Evolutionary conservation across 2,113 vertebrate genomes (phyloP).

Genomic region (Geothlypis trichas): DNA sequence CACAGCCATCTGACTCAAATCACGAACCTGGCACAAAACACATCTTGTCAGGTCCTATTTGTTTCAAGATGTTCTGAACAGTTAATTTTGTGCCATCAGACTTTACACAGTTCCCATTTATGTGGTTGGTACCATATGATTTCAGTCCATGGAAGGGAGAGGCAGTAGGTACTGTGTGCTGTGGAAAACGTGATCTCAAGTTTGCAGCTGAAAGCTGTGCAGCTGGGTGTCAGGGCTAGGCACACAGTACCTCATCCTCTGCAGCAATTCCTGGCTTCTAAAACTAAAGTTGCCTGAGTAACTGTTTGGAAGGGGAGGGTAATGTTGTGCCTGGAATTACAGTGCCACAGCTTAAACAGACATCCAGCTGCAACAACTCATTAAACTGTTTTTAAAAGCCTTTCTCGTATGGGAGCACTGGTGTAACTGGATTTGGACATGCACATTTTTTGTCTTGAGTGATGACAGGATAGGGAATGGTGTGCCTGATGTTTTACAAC

Average conservation of each 20-base stretch:
- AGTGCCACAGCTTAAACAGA: not conserved
- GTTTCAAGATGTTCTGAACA: not conserved
- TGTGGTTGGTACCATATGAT: not conserved
- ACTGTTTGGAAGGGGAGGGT: not conserved
- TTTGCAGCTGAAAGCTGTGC: not conserved
- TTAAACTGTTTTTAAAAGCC: not conserved
- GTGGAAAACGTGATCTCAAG: not conserved
- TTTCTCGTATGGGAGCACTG: fast-evolving
- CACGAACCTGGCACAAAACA: not conserved
- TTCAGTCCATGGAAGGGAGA: not conserved
- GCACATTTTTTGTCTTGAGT: not conserved
- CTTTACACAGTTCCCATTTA: not conserved
- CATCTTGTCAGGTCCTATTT: not conserved
- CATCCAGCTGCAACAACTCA: not conserved
- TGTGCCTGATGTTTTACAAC: not conserved
- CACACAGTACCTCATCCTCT: not conserved
- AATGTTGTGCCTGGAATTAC: not conserved
- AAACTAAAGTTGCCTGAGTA: not conserved
- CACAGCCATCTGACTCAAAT: not conserved
- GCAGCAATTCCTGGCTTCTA: not conserved
- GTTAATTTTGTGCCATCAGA: not conserved
- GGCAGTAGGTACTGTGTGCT: fast-evolving
- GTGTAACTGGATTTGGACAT: not conserved
- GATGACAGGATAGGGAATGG: not conserved
- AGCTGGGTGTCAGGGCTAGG: not conserved